phyloP scores from a whole-genome alignment of 1,140 invertebrate species.

The Eufriesea mexicana region DNA sequence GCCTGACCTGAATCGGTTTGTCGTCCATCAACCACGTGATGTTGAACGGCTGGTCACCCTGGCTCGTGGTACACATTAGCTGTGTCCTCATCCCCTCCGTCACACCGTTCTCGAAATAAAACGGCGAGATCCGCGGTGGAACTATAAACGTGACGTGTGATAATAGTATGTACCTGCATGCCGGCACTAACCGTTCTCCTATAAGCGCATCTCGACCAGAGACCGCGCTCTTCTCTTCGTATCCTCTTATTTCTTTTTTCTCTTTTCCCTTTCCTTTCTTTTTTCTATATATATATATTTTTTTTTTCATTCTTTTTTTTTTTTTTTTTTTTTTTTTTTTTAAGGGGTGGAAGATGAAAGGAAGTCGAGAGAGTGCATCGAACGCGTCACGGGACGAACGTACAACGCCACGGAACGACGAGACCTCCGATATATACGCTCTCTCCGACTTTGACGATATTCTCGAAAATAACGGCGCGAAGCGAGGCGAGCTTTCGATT shows the following conservation, averaged over 20 bases:
- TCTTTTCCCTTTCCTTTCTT: not conserved
- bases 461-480: not conserved
- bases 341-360: not conserved
- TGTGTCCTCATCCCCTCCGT: constrained; percentile 86
- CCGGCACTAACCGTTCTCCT: constrained; percentile 42
- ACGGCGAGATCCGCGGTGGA: constrained; percentile 84
- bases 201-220: constrained; percentile 23
- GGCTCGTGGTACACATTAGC: constrained; percentile 85
- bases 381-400: not conserved
- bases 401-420: not conserved
- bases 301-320: not conserved
- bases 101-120: constrained; percentile 83
- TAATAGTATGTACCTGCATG: constrained; percentile 60
- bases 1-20: constrained; percentile 73
- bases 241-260: not conserved
- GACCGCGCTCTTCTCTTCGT: constrained; percentile 10
- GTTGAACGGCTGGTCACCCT: constrained; percentile 84
- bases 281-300: too few relatives aligned
- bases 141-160: constrained; percentile 82
- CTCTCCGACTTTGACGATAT: too few relatives aligned
- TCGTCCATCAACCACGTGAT: constrained; percentile 86
- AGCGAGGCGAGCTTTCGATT: not conserved
- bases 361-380: not conserved
- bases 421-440: not conserved
- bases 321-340: not conserved